Base-by-base conservation (phyloP, 2,797 vertebrate species). In the Myotis vivesi region DNA sequence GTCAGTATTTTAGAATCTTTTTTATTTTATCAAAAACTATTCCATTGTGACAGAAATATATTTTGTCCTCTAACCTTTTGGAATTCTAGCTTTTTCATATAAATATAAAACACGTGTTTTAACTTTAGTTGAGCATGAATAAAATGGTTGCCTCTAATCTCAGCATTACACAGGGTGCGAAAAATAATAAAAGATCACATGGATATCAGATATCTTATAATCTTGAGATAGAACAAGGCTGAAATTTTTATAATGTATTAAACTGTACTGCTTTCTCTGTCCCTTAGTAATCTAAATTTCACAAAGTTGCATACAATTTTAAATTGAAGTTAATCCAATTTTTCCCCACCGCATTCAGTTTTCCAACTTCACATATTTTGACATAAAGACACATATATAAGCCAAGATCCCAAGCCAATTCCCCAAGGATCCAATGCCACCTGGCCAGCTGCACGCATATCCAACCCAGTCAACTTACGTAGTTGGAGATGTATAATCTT, bases 11-110 rank as follows among this genome's bases (percentile, higher is more conserved):
- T 73, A 84, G 15, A 80, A 75, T 64, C 1, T 30, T 86, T 87
- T 77, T 77, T 22, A 59, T 95, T 82, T 87, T 93, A 80, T 25
- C 10, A 51, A 89, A 94, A 36, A 41, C 13, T 55, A 90, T 59
- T 16, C 51, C 15, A 66, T 13, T 86, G 5, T 89, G 28, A 85
- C 53, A 66, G 10, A 84, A 62, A 87, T 73, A 62, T 11, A 23
- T 55, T 15, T 62, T 87, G 7, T 49, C 23, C 25, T 92, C 12
- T 73, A 38, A 73, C 46, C 20, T 76, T 96, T 86, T 51, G 0
- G 76, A 62, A 73, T 84, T 93, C 13, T 87, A 22, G 3, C 22
- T 51, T 72, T 93, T 84, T 59, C 55, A 57, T 44, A 66, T 36
- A 89, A 89, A 72, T 87, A 57, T 0, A 62, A 94, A 73, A 55